phyloP scores from a whole-genome alignment of 2,113 vertebrate genomes.

The Camelus dromedarius region DNA sequence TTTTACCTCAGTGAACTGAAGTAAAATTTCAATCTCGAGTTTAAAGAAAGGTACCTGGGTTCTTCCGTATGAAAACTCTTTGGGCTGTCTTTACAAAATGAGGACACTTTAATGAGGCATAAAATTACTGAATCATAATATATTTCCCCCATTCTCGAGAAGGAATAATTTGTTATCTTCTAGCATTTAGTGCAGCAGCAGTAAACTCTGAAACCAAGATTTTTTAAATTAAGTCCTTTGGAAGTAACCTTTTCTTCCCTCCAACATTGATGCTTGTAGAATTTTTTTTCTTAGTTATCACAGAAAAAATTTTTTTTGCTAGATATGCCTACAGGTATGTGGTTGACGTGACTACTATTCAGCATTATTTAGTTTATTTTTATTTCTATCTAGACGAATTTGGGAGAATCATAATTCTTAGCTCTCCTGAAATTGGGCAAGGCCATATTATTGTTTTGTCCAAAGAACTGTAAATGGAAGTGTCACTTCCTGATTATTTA shows the following conservation, averaged over 20 bases:
- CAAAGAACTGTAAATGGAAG: background rate
- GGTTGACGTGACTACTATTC: background rate
- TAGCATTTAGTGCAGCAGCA: background rate
- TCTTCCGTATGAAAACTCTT: slow-evolving; percentile 28
- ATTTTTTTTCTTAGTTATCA: background rate
- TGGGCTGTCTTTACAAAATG: slow-evolving; percentile 20
- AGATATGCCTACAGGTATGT: background rate
- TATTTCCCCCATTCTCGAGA: slow-evolving; percentile 24
- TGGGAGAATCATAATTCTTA: background rate
- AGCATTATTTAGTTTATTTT: background rate
- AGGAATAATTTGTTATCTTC: slow-evolving; percentile 22
- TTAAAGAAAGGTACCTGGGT: background rate
- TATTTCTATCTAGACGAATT: background rate
- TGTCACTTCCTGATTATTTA: background rate
- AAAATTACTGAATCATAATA: slow-evolving; percentile 37
- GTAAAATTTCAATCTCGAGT: background rate
- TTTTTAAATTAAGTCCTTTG: background rate
- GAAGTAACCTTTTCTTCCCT: background rate
- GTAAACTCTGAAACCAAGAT: background rate
- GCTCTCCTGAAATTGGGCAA: background rate
- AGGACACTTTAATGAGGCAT: slow-evolving; percentile 54
- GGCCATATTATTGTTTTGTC: background rate
- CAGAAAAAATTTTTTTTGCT: background rate
- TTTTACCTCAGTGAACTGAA: background rate
- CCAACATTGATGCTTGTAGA: background rate